Evolutionary conservation across 2,888 invertebrate species (phyloP).

Genomic region (Acrobasis consociella): DNA sequence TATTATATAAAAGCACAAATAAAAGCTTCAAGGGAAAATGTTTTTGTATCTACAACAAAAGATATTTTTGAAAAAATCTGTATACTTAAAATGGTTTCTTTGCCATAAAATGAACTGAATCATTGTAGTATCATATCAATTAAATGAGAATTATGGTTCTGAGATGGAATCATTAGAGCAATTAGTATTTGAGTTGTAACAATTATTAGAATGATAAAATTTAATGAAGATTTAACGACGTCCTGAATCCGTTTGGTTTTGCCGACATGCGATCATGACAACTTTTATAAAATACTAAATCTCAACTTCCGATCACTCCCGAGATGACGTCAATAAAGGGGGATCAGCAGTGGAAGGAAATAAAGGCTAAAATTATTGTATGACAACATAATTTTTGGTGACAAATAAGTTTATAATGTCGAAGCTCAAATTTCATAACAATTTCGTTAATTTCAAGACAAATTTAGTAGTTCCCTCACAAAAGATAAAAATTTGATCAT

Average conservation of each 20-base stretch:
- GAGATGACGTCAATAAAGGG: no score
- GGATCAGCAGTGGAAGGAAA: no score
- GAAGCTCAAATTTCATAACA: neutral
- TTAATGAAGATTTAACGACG: slow-evolving; percentile 7
- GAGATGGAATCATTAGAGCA: neutral
- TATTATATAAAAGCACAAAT: neutral
- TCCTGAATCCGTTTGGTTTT: slow-evolving; percentile 19
- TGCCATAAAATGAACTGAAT: neutral
- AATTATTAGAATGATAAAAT: slow-evolving; percentile 17
- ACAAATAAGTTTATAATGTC: no score
- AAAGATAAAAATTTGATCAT: neutral
- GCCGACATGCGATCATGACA: neutral
- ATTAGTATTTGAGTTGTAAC: slow-evolving; percentile 1
- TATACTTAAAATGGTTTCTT: neutral
- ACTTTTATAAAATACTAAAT: no score
- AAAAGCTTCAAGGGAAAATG: neutral
- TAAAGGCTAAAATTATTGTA: no score
- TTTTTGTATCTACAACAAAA: neutral
- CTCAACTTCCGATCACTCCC: no score
- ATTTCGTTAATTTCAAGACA: neutral
- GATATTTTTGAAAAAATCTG: neutral
- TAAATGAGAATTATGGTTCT: slow-evolving; percentile 4
- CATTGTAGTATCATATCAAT: slow-evolving; percentile 3
- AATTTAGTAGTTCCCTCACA: neutral
- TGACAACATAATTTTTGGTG: no score